Base-by-base conservation (phyloP, 2,113 vertebrate species). In the Scophthalmus maximus region DNA sequence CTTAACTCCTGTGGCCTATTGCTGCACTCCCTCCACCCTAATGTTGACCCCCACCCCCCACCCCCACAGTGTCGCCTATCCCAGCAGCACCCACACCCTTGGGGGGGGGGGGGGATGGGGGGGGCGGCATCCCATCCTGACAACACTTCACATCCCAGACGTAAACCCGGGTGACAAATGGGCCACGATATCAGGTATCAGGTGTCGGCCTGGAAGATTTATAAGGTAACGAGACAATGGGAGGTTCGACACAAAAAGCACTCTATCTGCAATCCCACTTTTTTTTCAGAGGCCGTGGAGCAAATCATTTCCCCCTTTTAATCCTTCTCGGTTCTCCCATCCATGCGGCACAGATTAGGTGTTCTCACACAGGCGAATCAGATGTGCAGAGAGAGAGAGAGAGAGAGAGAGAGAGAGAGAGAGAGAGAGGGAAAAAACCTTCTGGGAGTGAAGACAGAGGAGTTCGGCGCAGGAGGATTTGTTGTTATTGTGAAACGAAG, bases 81-180 rank as follows among this genome's bases (percentile, higher is more conserved):
- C 55, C 59, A 52, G 62, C 71, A 62, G 76, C 87, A 84, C 82
- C 60, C 75, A 42, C 73, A 70, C 76, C 82, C 68, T 40, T 10
- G 49, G 32, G 65, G 65, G 46, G 18, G 66, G 30, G 20, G 26
- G n/a, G 58, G 8, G 23, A 3, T 5, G 20, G 25, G n/a, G 11
- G n/a, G 72, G 14, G 59, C n/a, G 18, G 58, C 51, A 44, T 73
- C 74, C 64, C 61, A 70, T 76, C 56, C 67, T 47, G 20, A 68
- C 68, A 82, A 76, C 79, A 51, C 75, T 82, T 60, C 50, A 46
- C 73, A 75, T 84, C 81, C 83, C 85, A 92, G 86, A 93, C 74
- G 52, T 89, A 90, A 92, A 91, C 90, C 92, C 6, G 23, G 65
- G 61, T 89, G 86, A 92, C 89, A 90, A 93, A 94, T 91, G 87